These are phyloP conservation scores for Adelges cooleyi DNA, from an alignment of 1,140 invertebrate genomes.

Conservation along the genomic window DNA sequence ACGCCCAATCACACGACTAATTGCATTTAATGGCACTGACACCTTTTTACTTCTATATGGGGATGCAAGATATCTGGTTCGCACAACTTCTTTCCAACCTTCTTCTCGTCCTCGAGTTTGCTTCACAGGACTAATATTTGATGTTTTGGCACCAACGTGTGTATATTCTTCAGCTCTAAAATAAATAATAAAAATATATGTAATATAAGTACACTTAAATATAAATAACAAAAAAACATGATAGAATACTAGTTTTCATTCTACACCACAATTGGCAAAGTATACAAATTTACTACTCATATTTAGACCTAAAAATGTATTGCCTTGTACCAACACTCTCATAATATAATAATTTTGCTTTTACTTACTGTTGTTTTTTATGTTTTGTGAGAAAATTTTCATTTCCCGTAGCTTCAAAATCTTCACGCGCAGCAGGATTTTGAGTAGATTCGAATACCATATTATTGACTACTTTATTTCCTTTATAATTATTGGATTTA, in stretches of 20 bases:
- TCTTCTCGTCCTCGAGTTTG: conserved; percentile 54
- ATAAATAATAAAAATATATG: conserved; percentile 30
- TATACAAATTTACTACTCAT: too few relatives aligned
- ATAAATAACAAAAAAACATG: too few relatives aligned
- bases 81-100: conserved; percentile 93
- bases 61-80: conserved; percentile 49
- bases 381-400: conserved; percentile 38
- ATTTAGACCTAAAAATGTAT: too few relatives aligned
- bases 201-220: conserved; percentile 26
- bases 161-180: conserved; percentile 13
- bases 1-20: conserved; percentile 88
- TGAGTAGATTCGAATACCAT: conserved; percentile 48
- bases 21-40: conserved; percentile 85
- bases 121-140: not conserved
- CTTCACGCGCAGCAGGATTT: conserved; percentile 53
- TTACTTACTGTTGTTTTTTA: too few relatives aligned
- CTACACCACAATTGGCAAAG: too few relatives aligned
- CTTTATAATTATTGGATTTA: conserved; percentile 10
- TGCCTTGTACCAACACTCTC: too few relatives aligned
- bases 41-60: conserved; percentile 60
- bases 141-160: not conserved
- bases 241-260: too few relatives aligned
- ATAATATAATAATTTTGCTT: too few relatives aligned
- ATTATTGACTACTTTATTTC: conserved; percentile 36
- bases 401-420: conserved; percentile 55